phyloP scores from a whole-genome alignment of 2,888 invertebrate genomes.

The Colostygia pectinataria region DNA sequence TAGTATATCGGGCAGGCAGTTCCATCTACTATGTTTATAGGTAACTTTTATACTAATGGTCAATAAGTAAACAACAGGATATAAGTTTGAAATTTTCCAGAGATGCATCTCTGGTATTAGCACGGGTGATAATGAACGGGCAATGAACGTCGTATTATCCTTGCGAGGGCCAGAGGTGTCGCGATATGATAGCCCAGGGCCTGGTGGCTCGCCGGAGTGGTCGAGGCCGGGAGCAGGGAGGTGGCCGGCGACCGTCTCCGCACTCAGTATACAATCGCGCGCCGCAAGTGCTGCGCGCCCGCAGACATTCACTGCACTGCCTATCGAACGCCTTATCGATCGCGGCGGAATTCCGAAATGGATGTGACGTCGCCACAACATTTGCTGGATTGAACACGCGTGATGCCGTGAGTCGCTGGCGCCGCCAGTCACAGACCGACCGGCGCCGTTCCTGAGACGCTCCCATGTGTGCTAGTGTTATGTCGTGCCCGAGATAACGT shows the following conservation, averaged over 20 bases:
- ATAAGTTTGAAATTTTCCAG: conserved; percentile 21
- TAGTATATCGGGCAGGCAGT: conserved; percentile 15
- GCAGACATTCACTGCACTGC: conserved; percentile 60
- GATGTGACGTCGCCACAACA: conserved; percentile 56
- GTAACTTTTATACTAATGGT: conserved; percentile 15
- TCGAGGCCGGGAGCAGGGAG: conserved; percentile 75
- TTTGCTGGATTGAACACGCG: conserved; percentile 54
- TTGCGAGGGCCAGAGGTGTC: conserved; percentile 72
- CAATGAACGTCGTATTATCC: conserved; percentile 69
- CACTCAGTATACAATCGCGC: conserved; percentile 76
- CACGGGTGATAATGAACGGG: conserved; percentile 60
- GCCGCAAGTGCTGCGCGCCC: conserved; percentile 76
- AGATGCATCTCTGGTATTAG: conserved; percentile 34
- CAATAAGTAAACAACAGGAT: conserved; percentile 23
- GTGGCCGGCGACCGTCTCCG: conserved; percentile 61
- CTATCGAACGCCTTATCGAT: conserved; percentile 64
- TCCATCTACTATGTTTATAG: conserved; percentile 21
- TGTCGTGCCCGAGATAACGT: conserved; percentile 73
- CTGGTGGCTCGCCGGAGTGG: conserved; percentile 47
- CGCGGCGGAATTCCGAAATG: conserved; percentile 59
- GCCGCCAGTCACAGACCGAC: conserved; percentile 63
- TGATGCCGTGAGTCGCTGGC: conserved; percentile 51
- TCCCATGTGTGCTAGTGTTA: conserved; percentile 54
- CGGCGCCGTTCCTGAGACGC: conserved; percentile 61
- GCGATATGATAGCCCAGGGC: conserved; percentile 69